phyloP scores from a whole-genome alignment of 2,797 vertebrate species.

The Adrianichthys oophorus region DNA sequence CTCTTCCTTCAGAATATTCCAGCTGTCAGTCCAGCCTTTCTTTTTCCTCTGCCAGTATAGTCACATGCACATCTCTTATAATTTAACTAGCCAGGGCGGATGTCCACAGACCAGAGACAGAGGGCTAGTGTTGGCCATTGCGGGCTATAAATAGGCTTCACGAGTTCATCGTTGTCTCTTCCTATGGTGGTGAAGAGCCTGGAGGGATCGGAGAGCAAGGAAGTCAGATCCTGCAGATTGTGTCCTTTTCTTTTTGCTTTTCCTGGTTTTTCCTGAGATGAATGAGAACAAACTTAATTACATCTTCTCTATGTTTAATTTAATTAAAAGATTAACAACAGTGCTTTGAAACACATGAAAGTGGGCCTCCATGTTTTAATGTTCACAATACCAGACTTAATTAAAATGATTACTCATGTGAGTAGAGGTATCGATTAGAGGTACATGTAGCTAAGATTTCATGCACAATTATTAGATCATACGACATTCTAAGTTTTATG shows the following conservation, averaged over 20 bases:
- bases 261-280: constrained; percentile 12
- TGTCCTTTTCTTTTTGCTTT: constrained; percentile 44
- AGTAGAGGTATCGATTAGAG: too few relatives aligned
- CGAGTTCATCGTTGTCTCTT: constrained; percentile 72
- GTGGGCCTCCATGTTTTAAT: too few relatives aligned
- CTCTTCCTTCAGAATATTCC: constrained; percentile 59
- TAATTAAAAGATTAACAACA: constrained; percentile 3
- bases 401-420: too few relatives aligned
- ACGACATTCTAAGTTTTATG: too few relatives aligned
- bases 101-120: constrained; percentile 65
- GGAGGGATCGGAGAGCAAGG: constrained; percentile 43
- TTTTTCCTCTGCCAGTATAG: constrained; percentile 35
- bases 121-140: constrained; percentile 66
- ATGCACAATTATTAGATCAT: too few relatives aligned
- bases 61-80: constrained; percentile 45
- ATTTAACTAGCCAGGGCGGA: constrained; percentile 52
- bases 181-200: constrained; percentile 65
- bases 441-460: too few relatives aligned
- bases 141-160: constrained; percentile 72
- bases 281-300: constrained; percentile 20
- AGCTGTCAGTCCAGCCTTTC: constrained; percentile 39
- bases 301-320: not conserved
- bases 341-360: too few relatives aligned
- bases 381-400: too few relatives aligned
- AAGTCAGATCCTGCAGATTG: constrained; percentile 27